Evolutionary conservation across 2,888 invertebrate species (phyloP), one percentile per base, ranked within the genome.

Genomic region (Poecilus cupreus): DNA sequence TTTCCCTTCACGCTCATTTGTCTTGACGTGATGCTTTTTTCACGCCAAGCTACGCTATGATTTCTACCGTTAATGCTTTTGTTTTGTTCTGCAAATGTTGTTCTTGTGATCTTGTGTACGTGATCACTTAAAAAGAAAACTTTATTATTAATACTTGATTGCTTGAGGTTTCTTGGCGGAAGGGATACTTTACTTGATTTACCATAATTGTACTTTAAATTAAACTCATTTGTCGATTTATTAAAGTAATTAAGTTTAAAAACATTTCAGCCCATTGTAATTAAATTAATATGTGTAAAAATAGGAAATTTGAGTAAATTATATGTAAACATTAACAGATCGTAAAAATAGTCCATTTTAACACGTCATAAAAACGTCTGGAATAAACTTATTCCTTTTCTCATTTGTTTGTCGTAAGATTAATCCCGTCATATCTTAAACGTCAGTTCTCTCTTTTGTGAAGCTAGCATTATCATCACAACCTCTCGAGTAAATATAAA

Each of bases 51-150:
- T 68, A 13, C 20, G 70, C 39, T 43, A 39, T 39, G 74, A 74
- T 74, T 60, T 70, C 43, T 70, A 70, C 70, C 39, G 70, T 70
- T 60, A 60, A 24, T 60, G 60, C 60, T 60, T 60, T 51, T 60
- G 13, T 49, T 46, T 74, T 74, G 24, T 26, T 68, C 46, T 49
- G 74, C 49, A 74, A 74, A 74, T 74, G 49, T 22, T 20, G 68
- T 68, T 68, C 26, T 24, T 32, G 22, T 20, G 68, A 37, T 68
- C 26, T 24, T 32, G 22, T 37, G 68, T 37, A 54, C 75, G 26
- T 32, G 60, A 60, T n/a, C 24, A 24, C 54, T 13, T 24, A 24
- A 60, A 60, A 60, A 16, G 32, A 60, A 60, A 60, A 51, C 6
- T 60, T 26, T 60, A 16, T 60, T 60, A 13, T 60, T 60, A 32